Conservation (phyloP, 2,113 vertebrate species). For the Apistogramma diplotaenia region DNA sequence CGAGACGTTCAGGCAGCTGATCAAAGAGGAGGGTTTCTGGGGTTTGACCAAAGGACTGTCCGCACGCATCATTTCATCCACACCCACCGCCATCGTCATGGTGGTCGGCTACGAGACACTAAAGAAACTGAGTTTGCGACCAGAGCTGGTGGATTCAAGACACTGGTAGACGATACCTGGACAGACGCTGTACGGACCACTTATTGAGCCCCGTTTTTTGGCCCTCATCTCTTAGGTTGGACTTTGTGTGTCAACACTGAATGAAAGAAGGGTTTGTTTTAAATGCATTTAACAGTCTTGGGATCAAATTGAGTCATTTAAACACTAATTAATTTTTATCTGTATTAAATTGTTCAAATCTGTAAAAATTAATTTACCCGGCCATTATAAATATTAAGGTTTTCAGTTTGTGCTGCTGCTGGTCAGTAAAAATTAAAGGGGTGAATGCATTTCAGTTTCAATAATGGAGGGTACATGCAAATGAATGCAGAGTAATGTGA, state of each 20-base stretch:
- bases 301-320: slow-evolving; percentile 6
- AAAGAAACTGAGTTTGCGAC: slow-evolving; percentile 92
- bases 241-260: neutral
- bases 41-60: slow-evolving; percentile 95
- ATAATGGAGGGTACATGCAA: neutral
- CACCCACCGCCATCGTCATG: slow-evolving; percentile 93
- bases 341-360: neutral
- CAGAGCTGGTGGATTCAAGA: slow-evolving; percentile 90
- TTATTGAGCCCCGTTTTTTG: neutral
- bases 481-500: neutral
- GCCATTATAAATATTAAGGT: neutral
- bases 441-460: neutral
- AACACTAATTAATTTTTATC: neutral
- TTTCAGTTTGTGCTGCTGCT: neutral
- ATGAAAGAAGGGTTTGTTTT: neutral
- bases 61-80: slow-evolving; percentile 91
- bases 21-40: slow-evolving; percentile 92
- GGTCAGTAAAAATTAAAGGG: neutral
- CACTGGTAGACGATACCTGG: slow-evolving; percentile 83
- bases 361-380: neutral
- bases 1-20: slow-evolving; percentile 89
- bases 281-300: neutral
- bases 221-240: neutral
- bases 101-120: slow-evolving; percentile 96
- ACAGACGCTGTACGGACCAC: neutral